Evolutionary conservation across 1,140 invertebrate genomes (phyloP).

Genomic region (Lepidotrigona ventralis): DNA sequence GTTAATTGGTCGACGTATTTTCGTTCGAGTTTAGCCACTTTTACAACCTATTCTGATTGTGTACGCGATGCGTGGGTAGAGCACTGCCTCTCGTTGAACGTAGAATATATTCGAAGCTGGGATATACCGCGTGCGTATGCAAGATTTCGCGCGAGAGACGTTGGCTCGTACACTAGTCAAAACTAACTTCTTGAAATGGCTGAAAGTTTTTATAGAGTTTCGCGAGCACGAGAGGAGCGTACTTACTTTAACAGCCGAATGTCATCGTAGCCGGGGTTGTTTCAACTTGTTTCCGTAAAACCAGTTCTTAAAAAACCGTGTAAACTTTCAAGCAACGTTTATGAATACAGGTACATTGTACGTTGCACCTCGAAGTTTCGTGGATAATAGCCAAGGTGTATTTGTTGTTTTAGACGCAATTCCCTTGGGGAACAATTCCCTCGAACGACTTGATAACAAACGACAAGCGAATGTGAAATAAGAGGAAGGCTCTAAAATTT

Average conservation of each 20-base stretch:
- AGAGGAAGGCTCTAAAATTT: background rate
- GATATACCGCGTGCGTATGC: constrained; percentile 1
- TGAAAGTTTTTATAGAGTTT: constrained; percentile 48
- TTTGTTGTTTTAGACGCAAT: background rate
- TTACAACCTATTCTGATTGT: background rate
- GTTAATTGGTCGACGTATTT: background rate
- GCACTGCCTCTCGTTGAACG: background rate
- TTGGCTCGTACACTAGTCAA: constrained; percentile 29
- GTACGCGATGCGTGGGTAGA: background rate
- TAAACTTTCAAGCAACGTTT: constrained; percentile 19
- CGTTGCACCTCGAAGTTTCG: background rate
- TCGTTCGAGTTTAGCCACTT: background rate
- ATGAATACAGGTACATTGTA: background rate
- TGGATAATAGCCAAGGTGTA: too few relatives aligned
- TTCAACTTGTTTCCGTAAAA: constrained; percentile 31
- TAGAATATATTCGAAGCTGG: constrained; percentile 22
- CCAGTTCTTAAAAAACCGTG: constrained; percentile 50
- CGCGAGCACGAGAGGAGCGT: constrained; percentile 17
- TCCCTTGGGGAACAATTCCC: background rate
- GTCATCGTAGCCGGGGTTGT: constrained; percentile 41
- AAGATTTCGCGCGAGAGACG: constrained; percentile 9
- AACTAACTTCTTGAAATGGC: constrained; percentile 29
- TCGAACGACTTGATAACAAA: background rate
- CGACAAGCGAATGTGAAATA: background rate
- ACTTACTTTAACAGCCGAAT: constrained; percentile 35